phyloP scores from a whole-genome alignment of 1,140 invertebrate genomes.

The Trichomalopsis sarcophagae region DNA sequence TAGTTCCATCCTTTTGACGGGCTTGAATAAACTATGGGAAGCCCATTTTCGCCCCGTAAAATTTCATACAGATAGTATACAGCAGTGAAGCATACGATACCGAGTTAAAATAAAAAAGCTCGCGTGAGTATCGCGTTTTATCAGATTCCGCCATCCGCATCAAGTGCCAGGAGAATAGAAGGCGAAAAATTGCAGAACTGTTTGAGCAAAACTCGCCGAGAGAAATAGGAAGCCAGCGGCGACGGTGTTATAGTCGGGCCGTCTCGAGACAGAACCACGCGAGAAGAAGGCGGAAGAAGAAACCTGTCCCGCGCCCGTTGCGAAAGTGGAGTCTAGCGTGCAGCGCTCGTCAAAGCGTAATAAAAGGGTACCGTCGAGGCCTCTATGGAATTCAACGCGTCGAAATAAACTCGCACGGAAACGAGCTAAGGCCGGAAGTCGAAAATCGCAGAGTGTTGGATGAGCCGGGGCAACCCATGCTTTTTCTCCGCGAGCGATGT shows the following conservation, averaged over 20 bases:
- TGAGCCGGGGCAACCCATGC: neutral
- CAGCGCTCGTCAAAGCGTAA: constrained; percentile 9
- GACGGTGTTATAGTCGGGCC: too few species aligned
- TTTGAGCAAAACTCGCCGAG: neutral
- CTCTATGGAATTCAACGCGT: constrained; percentile 1
- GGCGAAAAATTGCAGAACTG: neutral
- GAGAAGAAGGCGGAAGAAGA: neutral
- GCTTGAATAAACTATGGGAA: too few species aligned
- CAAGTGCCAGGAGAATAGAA: neutral
- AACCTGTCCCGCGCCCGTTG: constrained; percentile 8
- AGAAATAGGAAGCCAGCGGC: neutral
- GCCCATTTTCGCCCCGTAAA: too few species aligned
- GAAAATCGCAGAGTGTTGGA: neutral
- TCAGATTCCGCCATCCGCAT: too few species aligned
- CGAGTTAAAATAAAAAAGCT: too few species aligned
- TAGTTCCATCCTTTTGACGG: too few species aligned
- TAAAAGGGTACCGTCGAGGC: neutral
- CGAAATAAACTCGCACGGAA: neutral
- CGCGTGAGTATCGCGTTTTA: too few species aligned
- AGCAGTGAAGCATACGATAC: too few species aligned
- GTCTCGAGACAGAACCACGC: neutral
- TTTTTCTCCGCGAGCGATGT: neutral
- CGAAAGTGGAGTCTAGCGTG: constrained; percentile 9
- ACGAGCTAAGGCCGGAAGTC: neutral
- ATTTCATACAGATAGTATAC: too few species aligned